Conservation (phyloP, 2,797 vertebrate genomes). For the Clarias fuscus region DNA sequence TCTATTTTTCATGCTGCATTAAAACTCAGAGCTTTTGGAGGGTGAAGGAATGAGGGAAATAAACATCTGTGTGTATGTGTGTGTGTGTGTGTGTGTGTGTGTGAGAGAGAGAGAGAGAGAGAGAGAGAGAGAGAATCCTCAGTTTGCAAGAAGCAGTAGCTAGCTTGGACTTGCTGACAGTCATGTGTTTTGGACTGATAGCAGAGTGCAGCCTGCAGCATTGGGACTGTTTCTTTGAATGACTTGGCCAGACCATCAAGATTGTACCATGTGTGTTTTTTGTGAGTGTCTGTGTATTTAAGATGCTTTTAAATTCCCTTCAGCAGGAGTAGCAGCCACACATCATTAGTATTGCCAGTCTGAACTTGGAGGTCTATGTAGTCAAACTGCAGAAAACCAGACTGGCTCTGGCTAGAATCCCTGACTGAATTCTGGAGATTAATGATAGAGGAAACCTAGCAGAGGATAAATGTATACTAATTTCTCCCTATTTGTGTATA, state of each 20-base stretch:
- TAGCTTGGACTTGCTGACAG: slow-evolving; percentile 18
- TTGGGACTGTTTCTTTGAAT: slow-evolving; percentile 59
- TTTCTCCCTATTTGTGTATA: neutral
- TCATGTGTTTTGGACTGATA: slow-evolving; percentile 44
- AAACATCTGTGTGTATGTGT: neutral
- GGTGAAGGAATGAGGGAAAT: neutral
- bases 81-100: slow-evolving; percentile 9
- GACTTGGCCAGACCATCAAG: slow-evolving; percentile 61
- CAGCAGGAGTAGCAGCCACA: slow-evolving; percentile 7
- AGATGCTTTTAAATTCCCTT: slow-evolving; percentile 8
- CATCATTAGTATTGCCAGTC: slow-evolving; percentile 8
- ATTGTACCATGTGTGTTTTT: slow-evolving; percentile 18
- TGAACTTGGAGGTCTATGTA: slow-evolving; percentile 24
- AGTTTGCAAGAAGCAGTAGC: slow-evolving; percentile 21
- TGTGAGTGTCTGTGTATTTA: slow-evolving; percentile 21
- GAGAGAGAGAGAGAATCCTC: neutral
- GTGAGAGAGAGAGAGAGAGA: neutral
- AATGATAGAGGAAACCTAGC: slow-evolving; percentile 47
- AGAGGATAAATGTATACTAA: slow-evolving; percentile 9
- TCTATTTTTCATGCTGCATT: neutral
- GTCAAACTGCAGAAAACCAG: slow-evolving; percentile 20
- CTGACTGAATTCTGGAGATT: slow-evolving; percentile 34
- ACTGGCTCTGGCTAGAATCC: slow-evolving; percentile 37
- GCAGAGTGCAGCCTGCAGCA: slow-evolving; percentile 64
- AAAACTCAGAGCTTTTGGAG: neutral